These are phyloP conservation scores for Silurus glanis DNA, from an alignment of 2,113 vertebrate genomes.

Conservation along the genomic window DNA sequence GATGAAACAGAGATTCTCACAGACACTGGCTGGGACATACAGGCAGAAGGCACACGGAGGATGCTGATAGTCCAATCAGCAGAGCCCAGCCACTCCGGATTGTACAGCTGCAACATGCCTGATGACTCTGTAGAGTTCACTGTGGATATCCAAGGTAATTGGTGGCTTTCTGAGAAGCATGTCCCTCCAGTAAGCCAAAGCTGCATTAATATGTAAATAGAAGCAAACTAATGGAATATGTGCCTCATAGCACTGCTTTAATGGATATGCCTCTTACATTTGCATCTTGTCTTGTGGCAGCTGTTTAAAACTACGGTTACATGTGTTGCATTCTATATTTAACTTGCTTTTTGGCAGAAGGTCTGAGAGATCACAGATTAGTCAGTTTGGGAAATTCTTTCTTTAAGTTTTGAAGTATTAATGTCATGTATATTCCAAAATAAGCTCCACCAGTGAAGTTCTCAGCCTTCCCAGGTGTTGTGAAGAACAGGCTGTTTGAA, in stretches of 20 bases:
- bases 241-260: slow-evolving; percentile 41
- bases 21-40: slow-evolving; percentile 65
- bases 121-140: slow-evolving; percentile 71
- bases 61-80: slow-evolving; percentile 66
- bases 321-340: slow-evolving; percentile 50
- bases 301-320: slow-evolving; percentile 44
- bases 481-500: slow-evolving; percentile 64
- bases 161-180: slow-evolving; percentile 52
- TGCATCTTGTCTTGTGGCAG: slow-evolving; percentile 51
- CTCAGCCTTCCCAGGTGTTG: slow-evolving; percentile 59
- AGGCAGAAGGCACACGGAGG: slow-evolving; percentile 62
- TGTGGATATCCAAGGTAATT: slow-evolving; percentile 76
- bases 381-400: slow-evolving; percentile 49
- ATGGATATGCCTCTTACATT: slow-evolving; percentile 44
- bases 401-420: slow-evolving; percentile 51
- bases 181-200: slow-evolving; percentile 52
- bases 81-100: slow-evolving; percentile 69
- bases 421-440: slow-evolving; percentile 59
- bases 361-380: slow-evolving; percentile 57
- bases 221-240: slow-evolving; percentile 59
- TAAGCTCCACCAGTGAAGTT: slow-evolving; percentile 69
- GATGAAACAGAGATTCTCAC: slow-evolving; percentile 63
- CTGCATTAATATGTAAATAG: slow-evolving; percentile 56
- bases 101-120: slow-evolving; percentile 71
- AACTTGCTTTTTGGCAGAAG: slow-evolving; percentile 54